These are phyloP conservation scores for Trachythela sp. DNA, from an alignment of 64 coral and sea anemone species.

Conservation along the genomic window DNA sequence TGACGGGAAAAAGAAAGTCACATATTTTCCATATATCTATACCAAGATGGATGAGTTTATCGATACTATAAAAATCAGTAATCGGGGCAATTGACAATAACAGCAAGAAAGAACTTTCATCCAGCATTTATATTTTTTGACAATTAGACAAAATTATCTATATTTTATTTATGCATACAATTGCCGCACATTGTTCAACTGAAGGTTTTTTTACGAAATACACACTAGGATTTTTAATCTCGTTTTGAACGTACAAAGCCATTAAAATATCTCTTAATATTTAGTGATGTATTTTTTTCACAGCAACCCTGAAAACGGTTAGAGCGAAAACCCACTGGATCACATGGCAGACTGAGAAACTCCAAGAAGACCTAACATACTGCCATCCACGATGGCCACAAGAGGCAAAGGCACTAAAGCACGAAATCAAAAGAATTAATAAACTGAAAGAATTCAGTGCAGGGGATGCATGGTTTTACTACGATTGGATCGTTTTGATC, in stretches of 20 bases:
- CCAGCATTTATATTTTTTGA: too few relatives aligned
- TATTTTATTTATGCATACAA: too few relatives aligned
- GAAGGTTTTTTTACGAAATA: too few relatives aligned
- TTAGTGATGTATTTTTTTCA: neutral
- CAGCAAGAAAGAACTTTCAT: too few relatives aligned
- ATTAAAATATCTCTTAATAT: neutral
- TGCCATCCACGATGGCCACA: constrained; percentile 16
- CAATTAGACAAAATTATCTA: too few relatives aligned
- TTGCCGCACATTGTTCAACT: too few relatives aligned
- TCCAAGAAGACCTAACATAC: neutral
- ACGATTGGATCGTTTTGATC: neutral
- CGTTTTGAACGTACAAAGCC: neutral
- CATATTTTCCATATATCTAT: too few relatives aligned
- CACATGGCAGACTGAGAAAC: neutral
- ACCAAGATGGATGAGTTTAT: too few relatives aligned
- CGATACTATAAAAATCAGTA: too few relatives aligned
- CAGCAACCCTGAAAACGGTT: neutral
- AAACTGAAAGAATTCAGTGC: neutral
- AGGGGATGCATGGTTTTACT: neutral
- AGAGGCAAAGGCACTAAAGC: neutral
- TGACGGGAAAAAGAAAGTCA: too few relatives aligned
- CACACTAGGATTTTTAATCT: too few relatives aligned
- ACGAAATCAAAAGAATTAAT: constrained; percentile 12
- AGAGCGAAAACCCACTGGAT: neutral
- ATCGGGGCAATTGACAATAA: too few relatives aligned